Evolutionary conservation across 2,888 invertebrate species (phyloP).

Genomic region (Cephus rjabovi): DNA sequence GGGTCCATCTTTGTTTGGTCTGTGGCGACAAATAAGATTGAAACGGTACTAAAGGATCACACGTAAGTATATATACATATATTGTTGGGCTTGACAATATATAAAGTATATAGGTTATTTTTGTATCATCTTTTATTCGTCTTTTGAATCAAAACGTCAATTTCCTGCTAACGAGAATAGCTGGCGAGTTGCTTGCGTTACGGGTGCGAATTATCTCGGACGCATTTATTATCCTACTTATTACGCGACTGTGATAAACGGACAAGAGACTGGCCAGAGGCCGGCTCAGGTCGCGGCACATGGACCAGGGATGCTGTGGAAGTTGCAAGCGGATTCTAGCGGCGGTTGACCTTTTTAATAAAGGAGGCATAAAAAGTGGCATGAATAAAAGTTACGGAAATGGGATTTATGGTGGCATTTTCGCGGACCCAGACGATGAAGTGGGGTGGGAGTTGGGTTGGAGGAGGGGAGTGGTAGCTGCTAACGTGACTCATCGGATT

Average conservation of each 20-base stretch:
- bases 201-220: background rate
- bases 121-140: background rate
- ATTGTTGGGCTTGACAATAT: background rate
- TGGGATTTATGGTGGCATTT: slow-evolving; percentile 4
- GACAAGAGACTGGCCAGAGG: background rate
- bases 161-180: background rate
- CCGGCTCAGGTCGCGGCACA: background rate
- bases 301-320: background rate
- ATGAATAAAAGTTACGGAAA: slow-evolving; percentile 13
- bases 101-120: background rate
- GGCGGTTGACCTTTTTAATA: slow-evolving; percentile 17
- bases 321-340: background rate
- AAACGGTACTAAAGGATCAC: slow-evolving; percentile 84
- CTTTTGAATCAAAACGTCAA: background rate
- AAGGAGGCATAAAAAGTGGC: slow-evolving; percentile 16
- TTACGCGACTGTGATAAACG: background rate
- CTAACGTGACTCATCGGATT: slow-evolving; percentile 1
- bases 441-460: background rate
- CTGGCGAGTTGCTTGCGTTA: background rate
- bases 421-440: background rate
- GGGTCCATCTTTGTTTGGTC: slow-evolving; percentile 95
- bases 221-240: background rate
- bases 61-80: slow-evolving; percentile 72
- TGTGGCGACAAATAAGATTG: slow-evolving; percentile 79
- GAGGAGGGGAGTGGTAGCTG: background rate